phyloP scores from a whole-genome alignment of 2,797 vertebrate species.

The Pangasius sanitwongsei region DNA sequence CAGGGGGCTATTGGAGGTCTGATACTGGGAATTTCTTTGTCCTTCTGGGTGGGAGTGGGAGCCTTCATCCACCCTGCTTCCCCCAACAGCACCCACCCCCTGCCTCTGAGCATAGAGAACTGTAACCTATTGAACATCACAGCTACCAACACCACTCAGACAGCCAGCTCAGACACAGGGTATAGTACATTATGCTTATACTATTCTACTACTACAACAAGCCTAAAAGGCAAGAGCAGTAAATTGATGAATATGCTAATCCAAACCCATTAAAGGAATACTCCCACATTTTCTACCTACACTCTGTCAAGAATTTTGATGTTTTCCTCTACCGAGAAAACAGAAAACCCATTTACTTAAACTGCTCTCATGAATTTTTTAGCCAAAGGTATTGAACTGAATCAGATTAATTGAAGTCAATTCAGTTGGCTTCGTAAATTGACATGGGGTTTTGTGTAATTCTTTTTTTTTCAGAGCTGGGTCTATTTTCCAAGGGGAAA shows the following conservation, averaged over 20 bases:
- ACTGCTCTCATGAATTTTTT: background rate
- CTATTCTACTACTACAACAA: background rate
- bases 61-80: constrained; percentile 78
- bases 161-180: constrained; percentile 43
- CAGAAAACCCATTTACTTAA: background rate
- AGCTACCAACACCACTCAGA: constrained; percentile 18
- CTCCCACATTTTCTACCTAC: background rate
- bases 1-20: constrained; percentile 83
- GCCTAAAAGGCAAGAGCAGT: background rate
- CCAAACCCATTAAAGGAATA: background rate
- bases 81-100: constrained; percentile 68
- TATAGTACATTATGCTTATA: constrained; percentile 6
- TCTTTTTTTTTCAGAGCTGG: background rate
- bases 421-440: background rate
- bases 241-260: background rate
- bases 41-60: constrained; percentile 76
- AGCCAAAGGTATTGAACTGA: background rate
- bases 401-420: background rate
- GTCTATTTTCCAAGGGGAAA: background rate
- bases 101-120: constrained; percentile 71
- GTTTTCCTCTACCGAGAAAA: background rate
- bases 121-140: constrained; percentile 69
- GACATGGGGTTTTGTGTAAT: background rate
- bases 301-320: background rate
- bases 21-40: constrained; percentile 70